Conservation (phyloP, 2,888 invertebrate genomes). For the Cosmia trapezina region DNA sequence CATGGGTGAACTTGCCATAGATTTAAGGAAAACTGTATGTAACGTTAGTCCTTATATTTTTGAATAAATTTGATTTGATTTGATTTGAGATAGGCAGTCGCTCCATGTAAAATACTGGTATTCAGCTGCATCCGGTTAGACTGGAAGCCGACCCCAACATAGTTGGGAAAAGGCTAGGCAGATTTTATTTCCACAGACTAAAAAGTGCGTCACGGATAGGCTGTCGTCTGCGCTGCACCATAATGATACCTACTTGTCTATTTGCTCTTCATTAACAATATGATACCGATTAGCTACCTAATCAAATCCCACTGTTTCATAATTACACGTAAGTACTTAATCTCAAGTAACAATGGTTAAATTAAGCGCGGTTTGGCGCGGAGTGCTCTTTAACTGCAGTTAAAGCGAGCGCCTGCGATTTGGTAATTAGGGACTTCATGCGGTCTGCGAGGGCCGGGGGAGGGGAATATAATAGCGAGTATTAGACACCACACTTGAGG, state of each 20-base stretch:
- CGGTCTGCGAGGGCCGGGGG: constrained; percentile 41
- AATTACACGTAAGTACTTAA: constrained; percentile 52
- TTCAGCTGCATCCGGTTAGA: too few relatives aligned
- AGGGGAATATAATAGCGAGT: constrained; percentile 33
- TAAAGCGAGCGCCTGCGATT: constrained; percentile 74
- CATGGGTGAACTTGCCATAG: too few relatives aligned
- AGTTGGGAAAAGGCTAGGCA: too few relatives aligned
- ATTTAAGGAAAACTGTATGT: too few relatives aligned
- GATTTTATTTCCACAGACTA: too few relatives aligned
- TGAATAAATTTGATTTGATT: too few relatives aligned
- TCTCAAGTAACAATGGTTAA: constrained; percentile 73
- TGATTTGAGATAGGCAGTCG: too few relatives aligned
- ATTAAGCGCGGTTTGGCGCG: constrained; percentile 75
- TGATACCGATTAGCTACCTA: constrained; percentile 28
- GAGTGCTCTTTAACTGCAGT: constrained; percentile 70
- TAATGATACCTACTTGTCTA: neutral
- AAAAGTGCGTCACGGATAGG: too few relatives aligned
- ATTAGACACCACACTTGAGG: constrained; percentile 66
- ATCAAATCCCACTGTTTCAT: constrained; percentile 35
- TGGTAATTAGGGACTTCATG: constrained; percentile 72
- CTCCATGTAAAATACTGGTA: too few relatives aligned
- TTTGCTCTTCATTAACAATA: neutral
- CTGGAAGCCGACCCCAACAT: too few relatives aligned
- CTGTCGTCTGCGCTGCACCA: too few relatives aligned
- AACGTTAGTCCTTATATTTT: too few relatives aligned